Evolutionary conservation across 1,140 invertebrate genomes (phyloP).

Genomic region (Choristoneura fumiferana): DNA sequence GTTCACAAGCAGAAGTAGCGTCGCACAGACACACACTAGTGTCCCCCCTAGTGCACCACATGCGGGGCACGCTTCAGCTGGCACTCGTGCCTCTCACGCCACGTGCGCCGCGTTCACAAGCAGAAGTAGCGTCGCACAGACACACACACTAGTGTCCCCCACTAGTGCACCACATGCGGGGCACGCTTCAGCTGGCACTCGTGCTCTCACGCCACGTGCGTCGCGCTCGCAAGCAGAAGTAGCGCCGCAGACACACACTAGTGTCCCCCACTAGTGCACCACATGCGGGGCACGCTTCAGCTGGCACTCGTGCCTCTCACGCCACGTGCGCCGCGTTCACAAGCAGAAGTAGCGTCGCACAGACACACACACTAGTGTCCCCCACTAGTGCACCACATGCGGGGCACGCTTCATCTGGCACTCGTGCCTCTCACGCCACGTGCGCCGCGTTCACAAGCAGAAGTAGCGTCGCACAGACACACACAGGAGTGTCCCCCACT

Average conservation of each 20-base stretch:
- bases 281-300: slow-evolving; percentile 47
- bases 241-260: slow-evolving; percentile 46
- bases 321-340: slow-evolving; percentile 35
- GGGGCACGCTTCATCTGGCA: slow-evolving; percentile 53
- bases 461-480: neutral
- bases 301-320: slow-evolving; percentile 58
- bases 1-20: neutral
- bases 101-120: neutral
- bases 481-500: slow-evolving; percentile 25
- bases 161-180: slow-evolving; percentile 38
- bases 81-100: slow-evolving; percentile 54
- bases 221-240: neutral
- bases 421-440: slow-evolving; percentile 47
- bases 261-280: slow-evolving; percentile 38
- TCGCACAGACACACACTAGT: neutral
- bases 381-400: slow-evolving; percentile 41
- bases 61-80: slow-evolving; percentile 53
- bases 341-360: neutral
- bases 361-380: neutral
- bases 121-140: neutral
- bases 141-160: slow-evolving; percentile 18
- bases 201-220: slow-evolving; percentile 50
- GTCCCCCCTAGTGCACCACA: slow-evolving; percentile 31
- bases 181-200: slow-evolving; percentile 58
- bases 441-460: neutral